phyloP scores from a whole-genome alignment of 2,888 invertebrate species.

The Hydrotaea diabolus region DNA sequence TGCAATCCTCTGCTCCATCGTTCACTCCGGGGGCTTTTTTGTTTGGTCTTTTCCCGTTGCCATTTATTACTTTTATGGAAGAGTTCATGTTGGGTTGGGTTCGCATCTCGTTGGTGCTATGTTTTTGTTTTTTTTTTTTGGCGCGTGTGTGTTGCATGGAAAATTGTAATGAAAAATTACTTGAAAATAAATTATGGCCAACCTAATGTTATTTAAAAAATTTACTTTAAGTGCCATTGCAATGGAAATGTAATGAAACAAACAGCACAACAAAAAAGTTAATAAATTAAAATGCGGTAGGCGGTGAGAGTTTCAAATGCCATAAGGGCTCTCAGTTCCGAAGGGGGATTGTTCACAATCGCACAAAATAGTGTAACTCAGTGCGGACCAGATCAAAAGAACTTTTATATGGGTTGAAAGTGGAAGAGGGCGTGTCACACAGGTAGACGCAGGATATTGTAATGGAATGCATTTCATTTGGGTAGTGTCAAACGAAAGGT shows the following conservation, averaged over 20 bases:
- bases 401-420: no score
- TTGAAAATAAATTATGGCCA: slow-evolving; percentile 31
- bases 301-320: neutral
- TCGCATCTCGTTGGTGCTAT: neutral
- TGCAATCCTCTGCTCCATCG: neutral
- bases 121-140: no score
- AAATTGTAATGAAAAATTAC: slow-evolving; percentile 25
- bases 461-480: no score
- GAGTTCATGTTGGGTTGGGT: neutral
- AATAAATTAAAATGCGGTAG: slow-evolving; percentile 26
- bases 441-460: no score
- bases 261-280: neutral
- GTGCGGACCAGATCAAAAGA: no score
- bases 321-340: neutral
- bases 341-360: no score
- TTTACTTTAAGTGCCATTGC: neutral
- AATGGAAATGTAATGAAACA: neutral
- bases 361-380: no score
- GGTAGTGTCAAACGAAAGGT: no score
- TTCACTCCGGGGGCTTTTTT: neutral
- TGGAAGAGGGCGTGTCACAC: no score
- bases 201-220: slow-evolving; percentile 26
- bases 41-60: slow-evolving; percentile 14
- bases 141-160: neutral
- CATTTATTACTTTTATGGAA: slow-evolving; percentile 27